phyloP scores from a whole-genome alignment of 2,888 invertebrate species.

The Metopia argyrocephala region DNA sequence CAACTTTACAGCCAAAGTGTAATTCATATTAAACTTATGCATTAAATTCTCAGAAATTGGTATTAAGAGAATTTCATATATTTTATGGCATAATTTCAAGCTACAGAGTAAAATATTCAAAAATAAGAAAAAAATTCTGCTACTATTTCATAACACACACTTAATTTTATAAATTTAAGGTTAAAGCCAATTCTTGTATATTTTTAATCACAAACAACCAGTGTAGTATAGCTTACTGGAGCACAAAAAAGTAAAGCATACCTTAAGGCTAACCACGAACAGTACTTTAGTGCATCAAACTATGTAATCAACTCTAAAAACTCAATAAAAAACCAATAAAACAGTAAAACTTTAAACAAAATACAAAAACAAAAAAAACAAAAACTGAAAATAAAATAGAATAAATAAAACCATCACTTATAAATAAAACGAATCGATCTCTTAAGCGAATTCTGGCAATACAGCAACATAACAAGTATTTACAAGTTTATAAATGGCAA shows the following conservation, averaged over 20 bases:
- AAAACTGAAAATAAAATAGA: too few relatives aligned
- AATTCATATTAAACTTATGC: too few relatives aligned
- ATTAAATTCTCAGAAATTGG: too few relatives aligned
- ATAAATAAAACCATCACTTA: conserved; percentile 27
- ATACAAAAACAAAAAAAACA: neutral
- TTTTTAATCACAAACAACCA: neutral
- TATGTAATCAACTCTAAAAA: conserved; percentile 19
- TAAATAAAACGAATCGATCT: conserved; percentile 25
- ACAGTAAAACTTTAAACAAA: conserved; percentile 11
- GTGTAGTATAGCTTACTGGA: neutral
- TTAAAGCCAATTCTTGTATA: too few relatives aligned
- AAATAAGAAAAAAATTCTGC: too few relatives aligned
- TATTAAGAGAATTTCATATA: too few relatives aligned
- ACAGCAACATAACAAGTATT: neutral
- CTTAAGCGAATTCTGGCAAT: neutral
- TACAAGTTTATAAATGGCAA: too few relatives aligned
- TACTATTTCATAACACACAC: too few relatives aligned
- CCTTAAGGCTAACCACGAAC: neutral
- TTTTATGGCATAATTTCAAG: too few relatives aligned
- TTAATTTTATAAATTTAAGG: too few relatives aligned
- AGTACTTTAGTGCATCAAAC: conserved; percentile 3
- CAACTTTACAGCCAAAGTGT: too few relatives aligned
- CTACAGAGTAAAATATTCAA: too few relatives aligned
- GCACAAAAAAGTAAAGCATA: conserved; percentile 2
- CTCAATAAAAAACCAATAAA: conserved; percentile 28